Evolutionary conservation across 2,797 vertebrate species (phyloP), one percentile per base, ranked within the genome.

Genomic region (Aratinga solstitialis): DNA sequence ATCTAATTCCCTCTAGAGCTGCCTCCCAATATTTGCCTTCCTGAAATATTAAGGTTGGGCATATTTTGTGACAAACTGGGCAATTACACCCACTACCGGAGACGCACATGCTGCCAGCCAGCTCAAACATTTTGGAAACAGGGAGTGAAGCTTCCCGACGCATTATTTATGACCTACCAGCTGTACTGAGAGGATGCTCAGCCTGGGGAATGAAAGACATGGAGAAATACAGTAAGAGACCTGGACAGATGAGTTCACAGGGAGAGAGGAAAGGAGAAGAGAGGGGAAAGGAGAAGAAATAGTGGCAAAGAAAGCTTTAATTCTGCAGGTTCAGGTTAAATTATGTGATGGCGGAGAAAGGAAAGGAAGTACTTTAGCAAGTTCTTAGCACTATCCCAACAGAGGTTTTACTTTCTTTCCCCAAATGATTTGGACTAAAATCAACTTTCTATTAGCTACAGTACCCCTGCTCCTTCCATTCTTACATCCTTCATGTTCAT

Each of bases 81-180:
- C 75, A 72, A 81, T 89, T 79, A 83, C 71, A 71, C 24, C 23
- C 26, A 59, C 19, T 36, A 81, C 51, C 74, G 76, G 69, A 96
- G 92, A 68, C 1, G 0, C 12, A 71, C 45, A 26, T 30, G 36
- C 51, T 94, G 54, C 47, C 91, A 91, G 87, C 29, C 47, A 24
- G 45, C 68, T 90, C 89, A 61, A 77, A 91, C 29, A 43, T 79
- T 91, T 86, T 94, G 58, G 7, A n/a, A 78, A 88, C 56, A 85
- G 73, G 66, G n/a, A 61, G 23, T 19, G 59, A 74, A 61, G 51
- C 53, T 86, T 69, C 30, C 7, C 30, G 2, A 95, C 71, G 68
- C 48, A 91, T 89, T 93, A 94, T 95, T 94, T 91, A 90, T 51
- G 92, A 79, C 34, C 45, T 47, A 29, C 53, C 83, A 18, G 43